Evolutionary conservation across 1,140 invertebrate genomes (phyloP), one percentile per base, ranked within the genome.

Genomic region (Physella acuta): DNA sequence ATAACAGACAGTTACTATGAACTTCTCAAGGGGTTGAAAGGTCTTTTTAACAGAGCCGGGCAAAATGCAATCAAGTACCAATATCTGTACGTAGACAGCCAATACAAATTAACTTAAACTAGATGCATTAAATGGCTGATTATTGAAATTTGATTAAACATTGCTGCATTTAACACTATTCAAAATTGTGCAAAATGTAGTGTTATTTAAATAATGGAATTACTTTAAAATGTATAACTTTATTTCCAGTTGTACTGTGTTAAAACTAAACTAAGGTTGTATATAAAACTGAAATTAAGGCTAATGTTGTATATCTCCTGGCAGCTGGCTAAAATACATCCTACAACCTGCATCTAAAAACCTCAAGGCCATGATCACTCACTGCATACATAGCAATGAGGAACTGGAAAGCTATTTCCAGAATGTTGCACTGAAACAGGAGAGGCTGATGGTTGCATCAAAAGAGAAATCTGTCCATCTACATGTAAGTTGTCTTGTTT

Each of bases 291-390:
- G n/a, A n/a, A n/a, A n/a, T n/a, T n/a, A n/a, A n/a, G n/a, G n/a
- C n/a, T n/a, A n/a, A n/a, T n/a, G n/a, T n/a, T n/a, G n/a, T n/a
- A n/a, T n/a, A n/a, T 28, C 53, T 34, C 33, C 5, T 70, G 66
- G 0, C 62, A 80, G 79, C 4, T 80, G 79, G 79, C 36, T 79
- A 37, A 76, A 79, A 37, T 70, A 71, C 4, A 33, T 79, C 1
- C 51, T 80, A 1, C 62, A 72, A 2, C 58, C 70, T n/a, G 71
- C 72, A 65, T 70, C 75, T 4, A 70, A 69, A 26, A 72, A 77
- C 39, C 68, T 78, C 36, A 71, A 69, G 16, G 71, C 71, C 14
- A 74, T 75, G 44, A 68, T 78, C 24, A 65, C 69, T 16, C 63
- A 75, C 31, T 71, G 72, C 37, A 64, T 65, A 14, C 67, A 71